Base-by-base conservation (phyloP, 2,797 vertebrate species). In the Momotus momota region DNA sequence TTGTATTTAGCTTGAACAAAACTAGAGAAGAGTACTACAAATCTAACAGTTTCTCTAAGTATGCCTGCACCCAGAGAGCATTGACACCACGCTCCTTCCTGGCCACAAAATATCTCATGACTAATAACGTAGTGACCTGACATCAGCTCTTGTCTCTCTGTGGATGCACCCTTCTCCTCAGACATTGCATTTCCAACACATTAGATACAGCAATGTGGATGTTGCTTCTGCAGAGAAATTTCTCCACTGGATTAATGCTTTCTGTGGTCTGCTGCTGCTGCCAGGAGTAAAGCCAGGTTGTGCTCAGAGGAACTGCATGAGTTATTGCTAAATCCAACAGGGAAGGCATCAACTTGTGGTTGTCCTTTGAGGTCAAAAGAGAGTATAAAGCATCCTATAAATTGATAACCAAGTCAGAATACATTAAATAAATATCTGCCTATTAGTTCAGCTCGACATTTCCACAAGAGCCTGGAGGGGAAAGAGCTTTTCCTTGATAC, bases 401-500 rank as follows among this genome's bases (percentile, higher is more conserved):
- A 64, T 7, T 81, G 75, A 70, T 64, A 81, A 45, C 14, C 1
- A 1, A 84, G 82, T 45, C 66, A 52, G 45, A 73, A 64, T 40
- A 58, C 27, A 35, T 70, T 70, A 65, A 75, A 52, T 77, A 89
- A 95, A 73, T 77, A 89, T 26, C 55, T 72, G 18, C 31, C 31
- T 90, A n/a, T 74, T 81, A 79, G 60, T 57, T 81, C 66, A 84
- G n/a, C 65, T 87, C n/a, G 0, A 6, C 74, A 33, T 31, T 77
- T 41, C n/a, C 29, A 62, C 51, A 43, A 23, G 6, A 73, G 14
- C 48, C 51, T 51, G 60, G 81, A 86, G 48, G 74, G 52, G 55
- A 93, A 93, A 86, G 15, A 81, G 75, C 46, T 90, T 93, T 93
- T 81, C 33, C 64, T 86, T 84, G 46, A 73, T 69, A 75, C 93